Percentiles rank a stretch among this genome's conserved stretches.
These are phyloP conservation scores for Cataglyphis hispanica DNA, from an alignment of 1,140 invertebrate species.

Conservation along the genomic window DNA sequence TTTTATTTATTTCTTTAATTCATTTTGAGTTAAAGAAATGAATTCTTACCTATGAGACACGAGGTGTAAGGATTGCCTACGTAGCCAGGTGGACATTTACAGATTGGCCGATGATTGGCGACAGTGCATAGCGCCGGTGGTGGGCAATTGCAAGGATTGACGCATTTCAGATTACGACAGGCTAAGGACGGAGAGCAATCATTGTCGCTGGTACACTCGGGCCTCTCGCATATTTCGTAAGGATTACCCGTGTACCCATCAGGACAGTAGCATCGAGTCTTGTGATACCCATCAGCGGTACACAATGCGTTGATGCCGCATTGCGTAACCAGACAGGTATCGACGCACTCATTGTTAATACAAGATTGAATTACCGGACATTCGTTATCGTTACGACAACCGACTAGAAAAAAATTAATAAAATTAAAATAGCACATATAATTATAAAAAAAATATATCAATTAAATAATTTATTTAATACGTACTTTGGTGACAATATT, in stretches of 20 bases:
- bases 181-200: slow-evolving; percentile 92
- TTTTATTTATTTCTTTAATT: neutral
- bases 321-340: slow-evolving; percentile 92
- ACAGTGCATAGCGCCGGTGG: slow-evolving; percentile 92
- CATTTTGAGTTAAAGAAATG: neutral
- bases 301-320: slow-evolving; percentile 95
- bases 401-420: slow-evolving; percentile 87
- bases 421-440: neutral
- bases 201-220: slow-evolving; percentile 91
- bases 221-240: slow-evolving; percentile 90
- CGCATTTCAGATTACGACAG: slow-evolving; percentile 91
- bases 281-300: slow-evolving; percentile 90
- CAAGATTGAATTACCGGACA: slow-evolving; percentile 94
- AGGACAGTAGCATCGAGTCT: slow-evolving; percentile 93
- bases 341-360: slow-evolving; percentile 93
- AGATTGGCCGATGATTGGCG: slow-evolving; percentile 91
- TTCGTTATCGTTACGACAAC: slow-evolving; percentile 94
- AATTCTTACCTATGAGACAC: slow-evolving; percentile 88
- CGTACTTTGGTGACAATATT: slow-evolving; percentile 91
- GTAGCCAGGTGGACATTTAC: slow-evolving; percentile 94
- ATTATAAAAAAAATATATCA: slow-evolving; percentile 15
- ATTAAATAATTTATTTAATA: slow-evolving; percentile 42
- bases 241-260: slow-evolving; percentile 92
- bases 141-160: slow-evolving; percentile 93
- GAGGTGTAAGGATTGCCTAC: slow-evolving; percentile 91